Evolutionary conservation across 1,140 invertebrate species (phyloP), one percentile per base, ranked within the genome.

Genomic region (Phthorimaea operculella): DNA sequence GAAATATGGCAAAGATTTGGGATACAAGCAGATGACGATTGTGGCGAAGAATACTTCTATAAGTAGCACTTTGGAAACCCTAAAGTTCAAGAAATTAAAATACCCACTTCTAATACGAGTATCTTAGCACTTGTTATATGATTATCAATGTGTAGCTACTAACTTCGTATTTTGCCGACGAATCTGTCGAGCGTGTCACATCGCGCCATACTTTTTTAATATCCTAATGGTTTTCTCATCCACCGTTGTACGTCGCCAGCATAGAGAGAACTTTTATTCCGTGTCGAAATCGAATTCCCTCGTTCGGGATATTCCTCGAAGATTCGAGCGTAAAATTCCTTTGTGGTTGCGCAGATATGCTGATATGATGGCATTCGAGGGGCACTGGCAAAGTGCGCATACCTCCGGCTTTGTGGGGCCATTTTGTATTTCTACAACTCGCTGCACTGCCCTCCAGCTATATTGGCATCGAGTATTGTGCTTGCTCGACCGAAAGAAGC

Each of bases 361-460:
- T 67, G 63, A 68, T 70, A 67, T 68, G 68, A 66, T 62, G 57
- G 53, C 60, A 60, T 68, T 67, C 62, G 49, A 57, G 57, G 64
- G 53, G 55, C 55, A 62, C 61, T 62, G 47, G 60, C 54, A 60
- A 65, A 63, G 59, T 57, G 59, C 52, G 52, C 61, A 59, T 66
- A 58, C 58, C 51, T 50, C 33, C 6, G 45, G 45, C 14, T 48
- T 33, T 16, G 12, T 21, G 17, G 14, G 33, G 45, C 14, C n/a
- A 50, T 51, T 36, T 12, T n/a, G 11, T 50, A n/a, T 51, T 12
- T n/a, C 16, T 50, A 15, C 42, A 51, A 18, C 47, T 51, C 11
- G n/a, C 44, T 9, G 14, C 16, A 47, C 44, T 14, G 8, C 16
- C 44, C 16, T 47, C 44, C 11, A 15, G 16, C 12, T 5, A 15